These are phyloP conservation scores for Syngnathus typhle DNA, from an alignment of 2,113 vertebrate species.

Conservation along the genomic window DNA sequence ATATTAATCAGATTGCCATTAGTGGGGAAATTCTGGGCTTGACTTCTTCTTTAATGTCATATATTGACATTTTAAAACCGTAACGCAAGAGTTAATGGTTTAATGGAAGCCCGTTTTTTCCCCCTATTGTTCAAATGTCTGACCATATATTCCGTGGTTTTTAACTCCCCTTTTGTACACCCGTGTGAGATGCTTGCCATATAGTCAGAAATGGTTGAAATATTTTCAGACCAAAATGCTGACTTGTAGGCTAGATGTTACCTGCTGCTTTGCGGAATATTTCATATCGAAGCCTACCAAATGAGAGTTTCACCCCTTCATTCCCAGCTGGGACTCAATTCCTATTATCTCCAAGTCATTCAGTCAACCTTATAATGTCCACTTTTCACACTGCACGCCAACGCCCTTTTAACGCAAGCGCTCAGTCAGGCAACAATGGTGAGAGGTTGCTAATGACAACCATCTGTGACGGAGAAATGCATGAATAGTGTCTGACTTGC, in stretches of 20 bases:
- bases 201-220: not conserved
- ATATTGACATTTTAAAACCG: not conserved
- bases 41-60: not conserved
- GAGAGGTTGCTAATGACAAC: slow-evolving; percentile 46
- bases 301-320: not conserved
- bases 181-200: not conserved
- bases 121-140: not conserved
- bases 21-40: too few relatives aligned
- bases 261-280: not conserved
- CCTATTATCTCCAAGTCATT: slow-evolving; percentile 1
- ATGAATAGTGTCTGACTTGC: slow-evolving; percentile 43
- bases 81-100: not conserved
- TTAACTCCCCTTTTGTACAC: not conserved
- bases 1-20: too few relatives aligned
- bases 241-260: not conserved
- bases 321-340: not conserved
- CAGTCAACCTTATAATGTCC: slow-evolving; percentile 13
- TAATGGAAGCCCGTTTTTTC: not conserved
- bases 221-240: not conserved
- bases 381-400: slow-evolving; percentile 32
- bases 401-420: slow-evolving; percentile 16
- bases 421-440: slow-evolving; percentile 35
- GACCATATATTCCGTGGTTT: not conserved
- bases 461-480: slow-evolving; percentile 36
- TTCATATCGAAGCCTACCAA: not conserved